Percentiles rank a stretch among this genome's conserved stretches.
phyloP scores from a whole-genome alignment of 1,140 invertebrate species.

The Sitodiplosis mosellana region DNA sequence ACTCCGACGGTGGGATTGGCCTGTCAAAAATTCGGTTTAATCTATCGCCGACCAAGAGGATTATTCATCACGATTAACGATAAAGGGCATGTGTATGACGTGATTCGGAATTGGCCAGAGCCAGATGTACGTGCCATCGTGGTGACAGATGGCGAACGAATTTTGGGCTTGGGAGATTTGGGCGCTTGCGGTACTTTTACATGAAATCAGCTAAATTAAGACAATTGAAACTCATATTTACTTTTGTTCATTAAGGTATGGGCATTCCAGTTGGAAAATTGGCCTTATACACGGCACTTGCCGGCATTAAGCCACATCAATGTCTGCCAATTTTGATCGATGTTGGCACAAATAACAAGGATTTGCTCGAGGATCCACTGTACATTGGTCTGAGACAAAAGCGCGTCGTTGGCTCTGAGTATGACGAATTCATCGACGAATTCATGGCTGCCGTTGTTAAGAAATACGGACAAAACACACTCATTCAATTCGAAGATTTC shows the following conservation, averaged over 20 bases:
- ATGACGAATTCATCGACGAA: conserved; percentile 93
- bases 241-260: conserved; percentile 8
- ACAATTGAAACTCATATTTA: no score
- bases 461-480: conserved; percentile 74
- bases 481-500: conserved; percentile 94
- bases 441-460: conserved; percentile 92
- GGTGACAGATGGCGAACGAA: conserved; percentile 88
- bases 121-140: conserved; percentile 81
- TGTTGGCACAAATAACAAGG: conserved; percentile 82
- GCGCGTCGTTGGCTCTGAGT: conserved; percentile 66
- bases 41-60: conserved; percentile 84
- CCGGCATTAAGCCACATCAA: conserved; percentile 82
- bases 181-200: conserved; percentile 57
- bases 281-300: conserved; percentile 79
- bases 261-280: conserved; percentile 92
- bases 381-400: conserved; percentile 87
- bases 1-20: conserved; percentile 94
- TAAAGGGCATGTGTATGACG: conserved; percentile 78
- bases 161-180: conserved; percentile 83
- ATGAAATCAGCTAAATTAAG: not conserved
- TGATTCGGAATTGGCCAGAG: conserved; percentile 85
- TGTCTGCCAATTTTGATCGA: conserved; percentile 84
- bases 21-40: conserved; percentile 91
- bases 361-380: conserved; percentile 77
- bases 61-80: conserved; percentile 95